phyloP scores from a whole-genome alignment of 2,888 invertebrate genomes.

The Ernsta delagoae region DNA sequence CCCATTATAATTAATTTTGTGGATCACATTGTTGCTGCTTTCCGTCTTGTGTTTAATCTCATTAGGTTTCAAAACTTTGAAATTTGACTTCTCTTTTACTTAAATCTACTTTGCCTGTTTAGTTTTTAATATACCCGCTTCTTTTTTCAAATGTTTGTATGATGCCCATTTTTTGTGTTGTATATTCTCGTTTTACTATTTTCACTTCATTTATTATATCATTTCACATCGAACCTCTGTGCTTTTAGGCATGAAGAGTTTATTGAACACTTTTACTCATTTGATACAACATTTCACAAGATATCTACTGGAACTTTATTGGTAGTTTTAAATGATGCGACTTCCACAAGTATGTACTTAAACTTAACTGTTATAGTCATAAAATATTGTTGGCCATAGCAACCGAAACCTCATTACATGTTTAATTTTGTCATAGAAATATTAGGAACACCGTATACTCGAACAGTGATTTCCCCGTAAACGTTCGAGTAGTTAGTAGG shows the following conservation, averaged over 20 bases:
- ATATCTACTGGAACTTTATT: background rate
- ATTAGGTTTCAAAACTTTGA: background rate
- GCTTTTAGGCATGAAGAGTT: too few species aligned
- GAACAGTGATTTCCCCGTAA: conserved; percentile 1
- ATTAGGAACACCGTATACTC: background rate
- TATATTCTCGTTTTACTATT: background rate
- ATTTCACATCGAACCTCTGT: too few species aligned
- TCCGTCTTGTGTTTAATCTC: background rate
- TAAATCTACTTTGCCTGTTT: too few species aligned
- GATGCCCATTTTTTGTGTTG: too few species aligned
- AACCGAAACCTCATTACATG: conserved; percentile 24
- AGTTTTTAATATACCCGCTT: too few species aligned
- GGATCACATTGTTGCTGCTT: background rate
- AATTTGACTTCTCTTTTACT: background rate
- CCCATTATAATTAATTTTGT: background rate
- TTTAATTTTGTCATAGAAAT: conserved; percentile 17
- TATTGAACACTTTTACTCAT: background rate
- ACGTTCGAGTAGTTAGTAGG: background rate
- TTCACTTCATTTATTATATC: too few species aligned
- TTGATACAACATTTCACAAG: background rate
- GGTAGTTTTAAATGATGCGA: background rate
- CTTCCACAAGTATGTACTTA: conserved; percentile 1
- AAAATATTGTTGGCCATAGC: conserved; percentile 15
- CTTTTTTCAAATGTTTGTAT: too few species aligned
- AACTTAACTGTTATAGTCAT: conserved; percentile 17